Conservation (phyloP, 92 coral and sea anemone species). For the Epizoanthus stellaris region DNA sequence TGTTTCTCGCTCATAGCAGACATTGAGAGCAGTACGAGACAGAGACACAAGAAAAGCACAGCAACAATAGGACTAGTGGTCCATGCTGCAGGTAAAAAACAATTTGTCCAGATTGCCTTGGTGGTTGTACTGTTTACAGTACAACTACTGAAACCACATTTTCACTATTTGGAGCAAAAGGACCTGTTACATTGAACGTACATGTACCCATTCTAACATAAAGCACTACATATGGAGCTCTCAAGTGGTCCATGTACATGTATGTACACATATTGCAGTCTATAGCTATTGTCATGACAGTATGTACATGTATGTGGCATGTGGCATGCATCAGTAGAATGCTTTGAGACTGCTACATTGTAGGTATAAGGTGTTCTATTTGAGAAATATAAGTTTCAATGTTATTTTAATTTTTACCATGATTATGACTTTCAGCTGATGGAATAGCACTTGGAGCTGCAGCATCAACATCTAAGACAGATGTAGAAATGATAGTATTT, state of each 20-base stretch:
- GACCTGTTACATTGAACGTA: too few species aligned
- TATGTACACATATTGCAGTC: too few species aligned
- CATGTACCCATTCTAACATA: too few species aligned
- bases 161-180: too few species aligned
- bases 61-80: constrained; percentile 97
- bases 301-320: too few species aligned
- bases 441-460: constrained; percentile 99
- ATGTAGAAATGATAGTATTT: constrained; percentile 94
- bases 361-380: not conserved
- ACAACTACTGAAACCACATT: too few species aligned
- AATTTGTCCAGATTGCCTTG: not conserved
- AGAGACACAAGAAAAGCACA: constrained; percentile 80
- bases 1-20: constrained; percentile 50
- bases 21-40: constrained; percentile 79
- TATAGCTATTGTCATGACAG: too few species aligned
- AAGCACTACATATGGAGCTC: too few species aligned
- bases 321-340: too few species aligned
- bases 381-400: not conserved
- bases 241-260: too few species aligned
- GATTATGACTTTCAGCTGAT: constrained; percentile 74
- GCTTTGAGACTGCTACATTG: too few species aligned
- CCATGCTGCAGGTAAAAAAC: constrained; percentile 91
- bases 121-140: too few species aligned
- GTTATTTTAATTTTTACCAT: not conserved
- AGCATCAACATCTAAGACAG: constrained; percentile 93